Evolutionary conservation across 2,797 vertebrate genomes (phyloP), one percentile per base, ranked within the genome.

Genomic region (Acanthopagrus latus): DNA sequence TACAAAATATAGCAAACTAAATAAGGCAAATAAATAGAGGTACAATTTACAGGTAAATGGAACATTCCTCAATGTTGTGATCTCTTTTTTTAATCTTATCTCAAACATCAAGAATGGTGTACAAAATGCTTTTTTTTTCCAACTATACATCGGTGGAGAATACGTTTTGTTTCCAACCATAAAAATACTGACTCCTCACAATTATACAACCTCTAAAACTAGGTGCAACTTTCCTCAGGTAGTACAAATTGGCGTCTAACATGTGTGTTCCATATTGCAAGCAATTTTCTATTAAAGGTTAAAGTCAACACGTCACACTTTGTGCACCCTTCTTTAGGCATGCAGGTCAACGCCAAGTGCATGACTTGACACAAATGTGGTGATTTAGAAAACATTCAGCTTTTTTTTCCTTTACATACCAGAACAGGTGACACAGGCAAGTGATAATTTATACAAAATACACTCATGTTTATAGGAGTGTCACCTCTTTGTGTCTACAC

Each of bases 11-110:
- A 96, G 94, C 95, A 95, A 96, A 96, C 95, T 96, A 96, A 96
- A 96, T 96, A 96, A 96, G 95, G 95, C 95, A 96, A 97, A 97
- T 97, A 97, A 97, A 97, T 97, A 96, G 95, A 96, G 94, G 92
- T 96, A 95, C 93, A 94, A 96, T 96, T 96, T 97, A 97, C 96
- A 97, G 92, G 92, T 93, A 94, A 94, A 93, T 87, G 87, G 80
- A 94, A 96, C 93, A 95, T 95, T 96, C 93, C 92, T 95, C 94
- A 95, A 92, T 92, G 83, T 86, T 89, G 89, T 86, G n/a, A 82
- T 79, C 70, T 69, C 92, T 87, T 91, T 91, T 60, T 44, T 73
- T 58, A 44, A 57, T 71, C 80, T 85, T 81, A 76, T 90, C 76
- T 93, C 90, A 94, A 92, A 93, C 92, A 95, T 95, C 93, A 87